These are phyloP conservation scores for Pan paniscus DNA, from an alignment of 2,113 vertebrate genomes.

Conservation along the genomic window DNA sequence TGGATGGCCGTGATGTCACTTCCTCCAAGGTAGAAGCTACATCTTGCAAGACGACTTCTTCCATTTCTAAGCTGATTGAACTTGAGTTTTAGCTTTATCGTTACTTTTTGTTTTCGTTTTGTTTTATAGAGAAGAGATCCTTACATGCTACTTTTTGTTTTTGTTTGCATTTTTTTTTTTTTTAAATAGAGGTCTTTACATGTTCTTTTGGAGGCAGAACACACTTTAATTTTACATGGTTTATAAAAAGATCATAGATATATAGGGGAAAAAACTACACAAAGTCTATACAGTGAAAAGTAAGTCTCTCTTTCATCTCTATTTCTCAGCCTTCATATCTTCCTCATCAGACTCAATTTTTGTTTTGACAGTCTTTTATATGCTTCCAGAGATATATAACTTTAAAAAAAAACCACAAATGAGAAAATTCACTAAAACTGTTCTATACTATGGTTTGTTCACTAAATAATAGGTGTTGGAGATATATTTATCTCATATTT, in stretches of 20 bases:
- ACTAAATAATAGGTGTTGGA: not conserved
- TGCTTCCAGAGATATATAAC: not conserved
- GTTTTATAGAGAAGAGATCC: not conserved
- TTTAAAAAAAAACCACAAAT: not conserved
- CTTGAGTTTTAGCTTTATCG: not conserved
- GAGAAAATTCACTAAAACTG: not conserved
- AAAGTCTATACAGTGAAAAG: not conserved
- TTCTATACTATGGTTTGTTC: not conserved
- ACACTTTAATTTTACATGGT: not conserved
- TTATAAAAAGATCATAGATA: not conserved
- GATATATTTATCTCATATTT: not conserved
- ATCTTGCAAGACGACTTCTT: not conserved
- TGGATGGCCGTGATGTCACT: not conserved
- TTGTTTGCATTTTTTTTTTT: not conserved
- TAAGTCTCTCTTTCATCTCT: not conserved
- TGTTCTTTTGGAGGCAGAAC: not conserved
- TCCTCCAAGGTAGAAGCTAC: not conserved
- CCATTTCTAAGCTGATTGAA: not conserved
- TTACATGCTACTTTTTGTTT: not conserved
- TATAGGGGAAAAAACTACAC: not conserved
- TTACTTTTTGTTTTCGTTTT: not conserved
- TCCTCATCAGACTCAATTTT: not conserved
- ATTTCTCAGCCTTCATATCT: rapidly evolving
- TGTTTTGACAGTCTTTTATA: not conserved
- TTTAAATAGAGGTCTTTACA: no score